Percentiles rank a stretch among this genome's conserved stretches.
Conservation (phyloP, 2,888 invertebrate species). For the Sarcophaga variegata region DNA sequence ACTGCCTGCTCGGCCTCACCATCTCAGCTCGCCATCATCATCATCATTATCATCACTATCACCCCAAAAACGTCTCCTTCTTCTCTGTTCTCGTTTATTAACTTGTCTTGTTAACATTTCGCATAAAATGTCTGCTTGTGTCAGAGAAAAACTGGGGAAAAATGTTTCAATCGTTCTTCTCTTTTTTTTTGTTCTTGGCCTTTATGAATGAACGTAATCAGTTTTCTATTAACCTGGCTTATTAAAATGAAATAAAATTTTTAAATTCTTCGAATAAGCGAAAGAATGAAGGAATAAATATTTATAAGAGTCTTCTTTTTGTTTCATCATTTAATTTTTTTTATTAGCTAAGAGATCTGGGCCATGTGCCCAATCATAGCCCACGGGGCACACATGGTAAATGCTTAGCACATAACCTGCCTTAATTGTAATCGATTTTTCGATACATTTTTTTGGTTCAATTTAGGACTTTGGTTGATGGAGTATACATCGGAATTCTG, state of each 20-base stretch:
- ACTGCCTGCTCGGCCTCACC: background rate
- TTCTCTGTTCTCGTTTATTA: conserved; percentile 31
- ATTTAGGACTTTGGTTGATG: too few relatives aligned
- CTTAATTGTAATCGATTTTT: too few relatives aligned
- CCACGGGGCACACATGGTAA: too few relatives aligned
- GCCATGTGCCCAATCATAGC: too few relatives aligned
- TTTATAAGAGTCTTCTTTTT: background rate
- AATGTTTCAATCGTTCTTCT: conserved; percentile 20
- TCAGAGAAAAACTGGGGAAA: conserved; percentile 1
- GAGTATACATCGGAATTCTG: too few relatives aligned
- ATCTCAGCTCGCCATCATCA: too few relatives aligned
- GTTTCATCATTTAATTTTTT: background rate
- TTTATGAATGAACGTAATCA: conserved; percentile 10
- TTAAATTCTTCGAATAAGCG: background rate
- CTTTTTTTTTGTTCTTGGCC: background rate
- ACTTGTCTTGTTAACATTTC: conserved; percentile 56
- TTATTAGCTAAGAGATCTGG: background rate
- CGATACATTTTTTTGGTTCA: too few relatives aligned
- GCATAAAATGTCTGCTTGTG: conserved; percentile 45
- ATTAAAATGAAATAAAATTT: background rate
- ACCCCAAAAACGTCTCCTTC: background rate
- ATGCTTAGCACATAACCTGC: too few relatives aligned
- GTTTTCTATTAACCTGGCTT: background rate
- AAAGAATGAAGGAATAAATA: background rate
- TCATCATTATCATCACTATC: too few relatives aligned